A percentile compares a stretch with the other conserved stretches of the same genome.
These are phyloP conservation scores for Myotis vivesi DNA, from an alignment of 2,797 vertebrate genomes.

Conservation along the genomic window DNA sequence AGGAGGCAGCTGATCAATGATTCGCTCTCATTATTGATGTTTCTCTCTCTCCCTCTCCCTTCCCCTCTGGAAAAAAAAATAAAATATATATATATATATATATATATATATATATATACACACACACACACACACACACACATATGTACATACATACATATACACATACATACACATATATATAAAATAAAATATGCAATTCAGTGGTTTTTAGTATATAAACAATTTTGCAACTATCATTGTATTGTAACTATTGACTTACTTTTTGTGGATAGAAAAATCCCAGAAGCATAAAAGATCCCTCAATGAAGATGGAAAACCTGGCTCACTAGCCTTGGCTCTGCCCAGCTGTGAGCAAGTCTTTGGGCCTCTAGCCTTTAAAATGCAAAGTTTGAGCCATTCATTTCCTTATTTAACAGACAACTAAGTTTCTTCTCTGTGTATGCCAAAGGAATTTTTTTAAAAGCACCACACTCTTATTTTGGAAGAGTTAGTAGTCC, in stretches of 20 bases:
- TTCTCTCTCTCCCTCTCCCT: too few species aligned
- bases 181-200: not conserved
- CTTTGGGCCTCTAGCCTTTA: conserved; percentile 37
- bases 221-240: not conserved
- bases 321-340: not conserved
- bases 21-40: too few species aligned
- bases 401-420: conserved; percentile 37
- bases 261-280: not conserved
- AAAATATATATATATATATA: too few species aligned
- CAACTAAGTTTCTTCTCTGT: conserved; percentile 17
- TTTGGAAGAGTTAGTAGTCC: not conserved
- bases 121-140: too few species aligned
- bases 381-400: conserved; percentile 40
- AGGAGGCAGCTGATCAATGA: too few species aligned
- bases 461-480: not conserved
- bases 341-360: not conserved
- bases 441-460: not conserved
- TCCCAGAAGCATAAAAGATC: not conserved
- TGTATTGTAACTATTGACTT: not conserved
- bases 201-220: not conserved
- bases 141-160: too few species aligned
- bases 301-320: not conserved
- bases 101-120: too few species aligned
- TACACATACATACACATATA: too few species aligned
- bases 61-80: too few species aligned